Evolutionary conservation across 1,140 invertebrate species (phyloP), one percentile per base, ranked within the genome.

Genomic region (Drosophila sproati): DNA sequence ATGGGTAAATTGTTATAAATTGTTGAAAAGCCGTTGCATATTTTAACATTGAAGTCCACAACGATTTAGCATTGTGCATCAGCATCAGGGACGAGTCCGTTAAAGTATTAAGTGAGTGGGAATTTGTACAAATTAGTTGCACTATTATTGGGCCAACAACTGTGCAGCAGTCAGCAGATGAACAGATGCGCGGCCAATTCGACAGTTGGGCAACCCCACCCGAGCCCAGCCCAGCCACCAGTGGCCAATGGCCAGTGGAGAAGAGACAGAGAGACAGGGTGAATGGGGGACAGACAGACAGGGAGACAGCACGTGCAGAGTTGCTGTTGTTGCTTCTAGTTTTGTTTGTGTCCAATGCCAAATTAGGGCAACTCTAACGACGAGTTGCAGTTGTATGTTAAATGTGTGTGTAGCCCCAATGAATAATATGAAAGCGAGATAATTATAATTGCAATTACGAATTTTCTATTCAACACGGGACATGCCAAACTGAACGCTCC

Each of bases 1-100:
- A 73, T 82, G 78, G 66, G 55, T 56, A 81, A 68, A 87, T 87
- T 75, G 69, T 20, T 77, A 60, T 41, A 55, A 59, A 60, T 70
- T 70, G 48, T 62, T 77, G n/a, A 60, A 59, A 45, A 54, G 28
- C 59, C 60, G 32, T 31, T 52, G 51, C 28, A 70, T 6, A 35
- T 20, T 31, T 32, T 41, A 10, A 50, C 41, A 54, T 29, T 29
- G 1, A 57, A 63, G 48, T 50, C 32, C 39, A 10, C n/a, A 47
- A 29, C 62, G 39, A 59, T 67, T 67, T 35, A 37, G 20, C 12
- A 55, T 54, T 48, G 39, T 4, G 34, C 37, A 62, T 62, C 39
- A 71, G 20, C 35, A 55, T 63, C 41, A 70, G 29, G 5, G 31
- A 8, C 31, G 28, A 55, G 43, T 35, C 55, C 62, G 45, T 62